Percentiles rank a stretch among this genome's conserved stretches.
These are phyloP conservation scores for Stichopus horrens DNA, from an alignment of 53 echinoderm and acorn worm genomes.

Conservation along the genomic window DNA sequence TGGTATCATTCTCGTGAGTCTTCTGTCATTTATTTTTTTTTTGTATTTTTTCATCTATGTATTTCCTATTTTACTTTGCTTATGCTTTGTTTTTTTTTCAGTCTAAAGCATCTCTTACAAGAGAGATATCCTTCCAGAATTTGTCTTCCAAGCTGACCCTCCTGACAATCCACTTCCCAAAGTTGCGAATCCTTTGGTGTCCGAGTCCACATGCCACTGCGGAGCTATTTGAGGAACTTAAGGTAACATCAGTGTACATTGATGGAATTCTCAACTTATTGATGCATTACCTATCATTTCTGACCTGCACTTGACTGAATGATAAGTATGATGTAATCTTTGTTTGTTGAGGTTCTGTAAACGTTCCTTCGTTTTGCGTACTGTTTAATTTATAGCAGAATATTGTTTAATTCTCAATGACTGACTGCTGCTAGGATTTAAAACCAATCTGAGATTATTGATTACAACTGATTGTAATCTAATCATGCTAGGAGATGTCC, in stretches of 20 bases:
- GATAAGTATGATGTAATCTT: background rate
- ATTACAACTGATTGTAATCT: too few species aligned
- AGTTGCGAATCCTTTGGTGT: constrained; percentile 91
- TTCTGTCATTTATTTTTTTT: background rate
- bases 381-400: background rate
- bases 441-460: too few species aligned
- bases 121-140: constrained; percentile 92
- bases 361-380: background rate
- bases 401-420: too few species aligned
- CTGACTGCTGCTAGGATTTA: too few species aligned
- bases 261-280: background rate
- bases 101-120: constrained; percentile 77
- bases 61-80: background rate
- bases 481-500: too few species aligned
- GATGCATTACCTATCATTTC: too few species aligned
- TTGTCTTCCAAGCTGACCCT: constrained; percentile 94
- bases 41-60: too few species aligned
- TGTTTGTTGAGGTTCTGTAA: background rate
- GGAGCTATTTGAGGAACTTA: constrained; percentile 93
- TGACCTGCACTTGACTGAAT: background rate
- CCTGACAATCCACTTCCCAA: constrained; percentile 89
- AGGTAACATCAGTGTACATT: constrained; percentile 54
- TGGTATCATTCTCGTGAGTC: too few species aligned
- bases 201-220: constrained; percentile 97
- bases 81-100: constrained; percentile 23